These are phyloP conservation scores for Plodia interpunctella DNA, from an alignment of 1,140 invertebrate species.

Conservation along the genomic window DNA sequence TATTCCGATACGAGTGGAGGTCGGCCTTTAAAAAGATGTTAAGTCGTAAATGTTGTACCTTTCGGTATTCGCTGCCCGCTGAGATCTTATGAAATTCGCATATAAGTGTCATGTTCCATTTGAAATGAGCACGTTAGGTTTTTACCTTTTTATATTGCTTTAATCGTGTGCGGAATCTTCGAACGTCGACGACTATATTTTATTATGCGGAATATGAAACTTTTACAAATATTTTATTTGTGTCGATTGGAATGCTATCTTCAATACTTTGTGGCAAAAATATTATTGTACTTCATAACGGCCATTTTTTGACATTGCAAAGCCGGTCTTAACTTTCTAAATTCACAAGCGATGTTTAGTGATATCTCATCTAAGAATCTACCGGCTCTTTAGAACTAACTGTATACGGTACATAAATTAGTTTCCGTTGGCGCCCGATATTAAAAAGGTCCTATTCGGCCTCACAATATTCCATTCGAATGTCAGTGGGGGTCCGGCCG, in stretches of 20 bases:
- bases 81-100: constrained; percentile 21
- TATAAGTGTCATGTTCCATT: constrained; percentile 26
- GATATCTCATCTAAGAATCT: constrained; percentile 10
- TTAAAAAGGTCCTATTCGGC: constrained; percentile 60
- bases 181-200: background rate
- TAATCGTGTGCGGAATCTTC: background rate
- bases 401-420: constrained; percentile 46
- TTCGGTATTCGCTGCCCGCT: constrained; percentile 27
- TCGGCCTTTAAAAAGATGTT: constrained; percentile 46
- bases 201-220: background rate
- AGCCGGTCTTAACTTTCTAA: background rate
- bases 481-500: constrained; percentile 65
- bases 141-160: constrained; percentile 11
- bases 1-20: constrained; percentile 32
- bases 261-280: too few species aligned
- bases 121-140: constrained; percentile 17
- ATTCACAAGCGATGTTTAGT: constrained; percentile 7
- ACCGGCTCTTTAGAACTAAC: constrained; percentile 23
- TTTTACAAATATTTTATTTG: too few species aligned
- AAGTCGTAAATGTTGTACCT: constrained; percentile 37
- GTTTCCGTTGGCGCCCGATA: constrained; percentile 52
- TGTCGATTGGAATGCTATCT: too few species aligned
- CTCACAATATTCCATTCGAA: constrained; percentile 68
- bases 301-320: background rate
- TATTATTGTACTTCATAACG: background rate